A percentile compares a stretch with the other conserved stretches of the same genome.
Conservation (phyloP, 35 echinoderm and acorn worm genomes). For the Acanthaster planci region DNA sequence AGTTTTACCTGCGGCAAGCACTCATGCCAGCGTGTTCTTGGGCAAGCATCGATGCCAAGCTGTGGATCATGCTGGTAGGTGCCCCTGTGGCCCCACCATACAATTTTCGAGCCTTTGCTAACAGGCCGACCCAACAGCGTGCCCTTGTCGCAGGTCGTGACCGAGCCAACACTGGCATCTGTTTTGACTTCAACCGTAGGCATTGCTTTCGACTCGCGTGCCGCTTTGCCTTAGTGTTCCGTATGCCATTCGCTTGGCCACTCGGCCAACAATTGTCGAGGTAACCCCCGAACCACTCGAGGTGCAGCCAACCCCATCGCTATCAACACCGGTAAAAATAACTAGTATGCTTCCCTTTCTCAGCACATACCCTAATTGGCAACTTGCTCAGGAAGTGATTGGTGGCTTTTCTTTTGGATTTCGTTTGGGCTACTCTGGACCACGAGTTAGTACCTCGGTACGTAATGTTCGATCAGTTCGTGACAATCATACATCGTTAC, state of each 20-base stretch:
- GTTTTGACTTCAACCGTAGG: no score
- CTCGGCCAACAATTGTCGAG: neutral
- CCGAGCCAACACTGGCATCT: neutral
- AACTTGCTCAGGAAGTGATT: neutral
- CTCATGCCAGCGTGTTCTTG: constrained; percentile 21
- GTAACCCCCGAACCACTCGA: neutral
- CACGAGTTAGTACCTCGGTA: neutral
- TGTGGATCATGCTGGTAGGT: constrained; percentile 16
- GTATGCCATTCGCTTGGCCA: neutral
- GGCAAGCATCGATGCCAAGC: constrained; percentile 28
- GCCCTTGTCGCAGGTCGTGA: neutral
- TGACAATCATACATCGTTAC: neutral
- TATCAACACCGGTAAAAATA: neutral
- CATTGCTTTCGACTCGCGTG: no score
- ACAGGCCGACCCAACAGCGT: neutral
- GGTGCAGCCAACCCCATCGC: neutral
- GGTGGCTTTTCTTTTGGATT: neutral
- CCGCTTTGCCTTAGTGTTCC: no score
- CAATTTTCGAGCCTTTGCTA: neutral
- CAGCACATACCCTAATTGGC: neutral
- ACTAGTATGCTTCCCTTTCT: neutral
- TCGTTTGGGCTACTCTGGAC: neutral
- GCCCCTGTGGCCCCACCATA: neutral
- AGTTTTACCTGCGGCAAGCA: constrained; percentile 24
- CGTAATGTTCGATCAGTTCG: neutral